phyloP scores from a whole-genome alignment of 2,888 invertebrate genomes.

The Endotricha flammealis region DNA sequence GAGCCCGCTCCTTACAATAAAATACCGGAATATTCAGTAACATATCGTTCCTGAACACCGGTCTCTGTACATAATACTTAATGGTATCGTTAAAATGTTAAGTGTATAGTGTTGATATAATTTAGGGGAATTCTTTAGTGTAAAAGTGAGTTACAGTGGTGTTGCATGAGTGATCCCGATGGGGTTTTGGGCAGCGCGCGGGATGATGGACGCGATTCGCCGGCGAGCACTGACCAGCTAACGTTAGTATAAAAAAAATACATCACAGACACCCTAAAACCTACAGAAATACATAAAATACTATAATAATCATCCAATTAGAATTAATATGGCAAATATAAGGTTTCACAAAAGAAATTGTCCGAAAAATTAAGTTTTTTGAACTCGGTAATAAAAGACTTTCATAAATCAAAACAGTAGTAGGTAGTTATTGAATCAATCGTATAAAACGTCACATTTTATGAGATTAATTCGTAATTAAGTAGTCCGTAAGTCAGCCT shows the following conservation, averaged over 20 bases:
- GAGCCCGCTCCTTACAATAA: slow-evolving; percentile 60
- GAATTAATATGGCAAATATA: too few species aligned
- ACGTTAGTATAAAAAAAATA: slow-evolving; percentile 48
- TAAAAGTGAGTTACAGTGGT: slow-evolving; percentile 52
- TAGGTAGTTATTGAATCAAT: too few species aligned
- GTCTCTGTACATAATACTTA: slow-evolving; percentile 25
- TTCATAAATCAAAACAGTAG: too few species aligned
- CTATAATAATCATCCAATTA: too few species aligned
- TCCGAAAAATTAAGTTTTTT: too few species aligned
- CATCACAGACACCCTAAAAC: too few species aligned
- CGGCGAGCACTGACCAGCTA: slow-evolving; percentile 73
- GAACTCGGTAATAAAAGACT: too few species aligned
- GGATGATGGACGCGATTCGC: slow-evolving; percentile 66
- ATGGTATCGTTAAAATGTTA: slow-evolving; percentile 53
- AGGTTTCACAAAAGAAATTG: too few species aligned
- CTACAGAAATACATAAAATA: too few species aligned
- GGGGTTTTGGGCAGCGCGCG: slow-evolving; percentile 50
- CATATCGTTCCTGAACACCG: slow-evolving; percentile 29
- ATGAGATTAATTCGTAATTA: too few species aligned
- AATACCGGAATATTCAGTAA: slow-evolving; percentile 38
- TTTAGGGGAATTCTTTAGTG: slow-evolving; percentile 40
- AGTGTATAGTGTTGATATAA: slow-evolving; percentile 40
- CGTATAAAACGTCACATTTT: too few species aligned
- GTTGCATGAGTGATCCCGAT: slow-evolving; percentile 72
- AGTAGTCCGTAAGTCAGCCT: background rate